phyloP scores from a whole-genome alignment of 1,140 invertebrate genomes.

The Leucophenga varia region DNA sequence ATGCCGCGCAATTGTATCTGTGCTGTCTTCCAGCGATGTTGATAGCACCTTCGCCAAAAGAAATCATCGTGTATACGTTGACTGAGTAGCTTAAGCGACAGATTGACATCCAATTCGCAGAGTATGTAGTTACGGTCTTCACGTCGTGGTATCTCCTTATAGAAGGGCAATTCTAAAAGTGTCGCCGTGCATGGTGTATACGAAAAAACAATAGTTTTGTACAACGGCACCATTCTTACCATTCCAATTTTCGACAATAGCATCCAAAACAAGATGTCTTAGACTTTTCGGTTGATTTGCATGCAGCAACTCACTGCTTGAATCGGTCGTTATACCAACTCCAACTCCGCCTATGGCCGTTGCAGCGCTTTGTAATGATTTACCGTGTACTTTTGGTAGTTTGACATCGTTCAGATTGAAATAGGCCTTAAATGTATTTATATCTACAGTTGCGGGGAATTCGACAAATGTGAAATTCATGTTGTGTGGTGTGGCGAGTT shows the following conservation, averaged over 20 bases:
- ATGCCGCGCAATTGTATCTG: slow-evolving; percentile 25
- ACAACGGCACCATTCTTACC: slow-evolving; percentile 43
- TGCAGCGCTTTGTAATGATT: slow-evolving; percentile 36
- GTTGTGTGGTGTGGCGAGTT: no score
- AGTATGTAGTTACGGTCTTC: slow-evolving; percentile 55
- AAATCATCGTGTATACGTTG: slow-evolving; percentile 51
- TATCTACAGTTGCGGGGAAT: slow-evolving; percentile 47
- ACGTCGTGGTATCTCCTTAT: slow-evolving; percentile 38
- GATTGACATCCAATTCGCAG: slow-evolving; percentile 51
- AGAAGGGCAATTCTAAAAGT: slow-evolving; percentile 53
- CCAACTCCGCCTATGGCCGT: slow-evolving; percentile 6
- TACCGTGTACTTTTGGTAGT: slow-evolving; percentile 38
- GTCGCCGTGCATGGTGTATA: neutral
- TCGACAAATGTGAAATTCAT: slow-evolving; percentile 53
- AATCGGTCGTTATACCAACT: neutral
- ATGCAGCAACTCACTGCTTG: slow-evolving; percentile 21
- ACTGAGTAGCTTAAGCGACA: slow-evolving; percentile 52
- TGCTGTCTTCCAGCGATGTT: slow-evolving; percentile 48
- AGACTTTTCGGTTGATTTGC: slow-evolving; percentile 48
- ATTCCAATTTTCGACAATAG: slow-evolving; percentile 53
- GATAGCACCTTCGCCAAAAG: slow-evolving; percentile 55
- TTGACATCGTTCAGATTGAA: slow-evolving; percentile 38
- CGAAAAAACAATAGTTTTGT: slow-evolving; percentile 14
- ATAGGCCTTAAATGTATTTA: slow-evolving; percentile 55
- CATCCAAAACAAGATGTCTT: slow-evolving; percentile 53